These are phyloP conservation scores for Notodonta ziczac DNA, from an alignment of 2,888 invertebrate genomes.

Conservation along the genomic window DNA sequence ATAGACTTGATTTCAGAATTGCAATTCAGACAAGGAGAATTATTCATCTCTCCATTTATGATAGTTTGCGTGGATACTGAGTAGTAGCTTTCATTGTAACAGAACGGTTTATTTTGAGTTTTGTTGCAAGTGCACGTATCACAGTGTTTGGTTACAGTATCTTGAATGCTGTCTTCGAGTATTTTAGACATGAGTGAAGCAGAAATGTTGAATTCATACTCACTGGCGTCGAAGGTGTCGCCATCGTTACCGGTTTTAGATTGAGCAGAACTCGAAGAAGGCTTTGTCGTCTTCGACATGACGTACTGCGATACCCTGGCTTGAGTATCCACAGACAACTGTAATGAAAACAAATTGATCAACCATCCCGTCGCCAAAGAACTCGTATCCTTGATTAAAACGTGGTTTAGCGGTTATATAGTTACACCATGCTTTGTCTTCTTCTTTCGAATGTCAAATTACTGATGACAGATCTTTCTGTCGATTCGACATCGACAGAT, in stretches of 20 bases:
- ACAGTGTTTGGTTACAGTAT: constrained; percentile 92
- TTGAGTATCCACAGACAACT: constrained; percentile 97
- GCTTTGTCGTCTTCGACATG: constrained; percentile 83
- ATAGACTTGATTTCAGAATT: constrained; percentile 82
- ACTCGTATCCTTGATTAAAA: too few species aligned
- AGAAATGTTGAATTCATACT: constrained; percentile 89
- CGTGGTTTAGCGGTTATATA: too few species aligned
- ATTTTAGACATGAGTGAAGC: constrained; percentile 97
- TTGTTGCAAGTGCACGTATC: constrained; percentile 91
- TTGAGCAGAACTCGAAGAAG: constrained; percentile 73
- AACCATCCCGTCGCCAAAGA: constrained; percentile 12
- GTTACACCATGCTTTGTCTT: too few species aligned
- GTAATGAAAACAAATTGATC: constrained; percentile 51
- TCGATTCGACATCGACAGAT: too few species aligned
- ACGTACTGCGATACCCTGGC: constrained; percentile 93
- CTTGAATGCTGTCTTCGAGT: constrained; percentile 93
- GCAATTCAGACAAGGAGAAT: constrained; percentile 85
- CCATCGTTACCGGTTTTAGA: constrained; percentile 70
- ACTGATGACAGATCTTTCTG: too few species aligned
- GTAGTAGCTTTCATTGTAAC: constrained; percentile 82
- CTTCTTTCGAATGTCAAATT: too few species aligned
- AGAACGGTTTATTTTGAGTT: constrained; percentile 78
- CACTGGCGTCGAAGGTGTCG: constrained; percentile 84
- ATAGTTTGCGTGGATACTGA: constrained; percentile 87
- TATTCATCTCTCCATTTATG: constrained; percentile 76